These are phyloP conservation scores for Pocillopora verrucosa DNA, from an alignment of 64 coral and sea anemone species.

Conservation along the genomic window DNA sequence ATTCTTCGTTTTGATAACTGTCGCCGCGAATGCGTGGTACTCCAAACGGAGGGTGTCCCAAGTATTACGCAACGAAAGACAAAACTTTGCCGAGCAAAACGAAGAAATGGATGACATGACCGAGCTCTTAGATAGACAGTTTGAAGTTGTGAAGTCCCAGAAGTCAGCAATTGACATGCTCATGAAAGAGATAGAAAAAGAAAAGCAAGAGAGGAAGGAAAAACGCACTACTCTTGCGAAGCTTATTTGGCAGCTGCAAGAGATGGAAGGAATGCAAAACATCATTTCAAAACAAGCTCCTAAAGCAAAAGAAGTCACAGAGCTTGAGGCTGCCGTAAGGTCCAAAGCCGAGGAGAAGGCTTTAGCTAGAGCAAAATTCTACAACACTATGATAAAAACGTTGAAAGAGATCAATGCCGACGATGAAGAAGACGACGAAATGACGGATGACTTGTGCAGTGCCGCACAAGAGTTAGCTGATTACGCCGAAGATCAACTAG, in stretches of 20 bases:
- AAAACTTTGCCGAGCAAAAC: constrained; percentile 70
- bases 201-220: constrained; percentile 67
- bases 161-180: constrained; percentile 81
- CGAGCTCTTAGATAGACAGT: constrained; percentile 81
- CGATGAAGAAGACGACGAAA: constrained; percentile 53
- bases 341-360: constrained; percentile 68
- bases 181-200: constrained; percentile 81
- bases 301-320: constrained; percentile 14
- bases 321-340: constrained; percentile 52
- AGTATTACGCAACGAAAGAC: constrained; percentile 71
- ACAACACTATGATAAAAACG: constrained; percentile 53
- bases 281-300: constrained; percentile 62
- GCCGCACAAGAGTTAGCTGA: constrained; percentile 65
- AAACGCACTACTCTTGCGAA: constrained; percentile 80
- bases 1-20: constrained; percentile 23
- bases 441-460: constrained; percentile 53
- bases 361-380: constrained; percentile 66
- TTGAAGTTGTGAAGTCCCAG: constrained; percentile 82
- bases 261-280: constrained; percentile 79
- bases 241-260: constrained; percentile 81
- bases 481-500: constrained; percentile 51
- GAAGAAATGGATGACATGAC: constrained; percentile 79
- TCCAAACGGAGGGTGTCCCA: constrained; percentile 59
- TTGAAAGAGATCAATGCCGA: constrained; percentile 70
- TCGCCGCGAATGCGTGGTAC: constrained; percentile 67